Base-by-base conservation (phyloP, 2,888 invertebrate genomes). In the Drosophila fulvimacula region DNA sequence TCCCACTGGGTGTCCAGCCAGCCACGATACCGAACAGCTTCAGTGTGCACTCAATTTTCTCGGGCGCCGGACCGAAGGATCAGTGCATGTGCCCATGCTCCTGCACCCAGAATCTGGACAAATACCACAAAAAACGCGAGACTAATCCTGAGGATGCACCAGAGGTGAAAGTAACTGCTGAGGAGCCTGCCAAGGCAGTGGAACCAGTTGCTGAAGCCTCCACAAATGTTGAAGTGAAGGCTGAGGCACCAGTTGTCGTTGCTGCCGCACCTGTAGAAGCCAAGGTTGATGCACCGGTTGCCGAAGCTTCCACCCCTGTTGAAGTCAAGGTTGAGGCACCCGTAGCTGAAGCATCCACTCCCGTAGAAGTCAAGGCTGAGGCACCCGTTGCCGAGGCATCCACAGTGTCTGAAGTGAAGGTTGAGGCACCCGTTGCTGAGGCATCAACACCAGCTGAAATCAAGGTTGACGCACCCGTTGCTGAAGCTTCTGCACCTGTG, bases 41-140 rank as follows among this genome's bases (percentile, higher is more conserved):
- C 58, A 91, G 82, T 56, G 71, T 89, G 19, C 87, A 88, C 57
- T 87, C 90, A 36, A 71, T 90, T 52, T 88, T 91, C 62, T 76
- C 91, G 52, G 84, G 82, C 44, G 76, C 72, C 24, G 85, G 81
- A 24, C 88, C 82, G 11, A 86, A 87, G 61, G 91, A 91, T 71
- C 92, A 92, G 65, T 92, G 92, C 75, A 92, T 92, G 92, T 92
- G 92, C 57, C 92, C 92, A 7, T 92, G 92, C 67, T 92, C 92
- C 24, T 92, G 92, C 75, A 90, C 89, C 13, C 92, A 92, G 76
- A 92, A 91, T 21, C 69, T 92, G 66, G 90, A 91, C 19, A 82
- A 81, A 64, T 64, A 80, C 17, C 83, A 90, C 57, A 82, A 83
- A 71, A 91, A 91, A 73, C 92, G 91, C 59, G 85, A 88, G 38